A percentile compares a stretch with the other conserved stretches of the same genome.
These are phyloP conservation scores for Megaptera novaeangliae DNA, from an alignment of 2,113 vertebrate species.

Conservation along the genomic window DNA sequence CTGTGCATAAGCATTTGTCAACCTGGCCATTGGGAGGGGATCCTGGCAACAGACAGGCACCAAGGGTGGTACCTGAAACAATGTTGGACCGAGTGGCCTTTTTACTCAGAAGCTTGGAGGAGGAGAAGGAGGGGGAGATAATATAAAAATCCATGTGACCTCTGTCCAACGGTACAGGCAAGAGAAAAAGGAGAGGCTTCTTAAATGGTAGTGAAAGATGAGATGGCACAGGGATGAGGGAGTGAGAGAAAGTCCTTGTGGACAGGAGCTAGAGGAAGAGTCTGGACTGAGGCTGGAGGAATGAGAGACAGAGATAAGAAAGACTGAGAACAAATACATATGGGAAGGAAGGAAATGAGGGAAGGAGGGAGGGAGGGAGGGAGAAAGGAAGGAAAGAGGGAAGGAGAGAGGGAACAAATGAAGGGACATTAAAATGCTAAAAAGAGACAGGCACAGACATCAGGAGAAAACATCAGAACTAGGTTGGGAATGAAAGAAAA, in stretches of 20 bases:
- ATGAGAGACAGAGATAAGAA: background rate
- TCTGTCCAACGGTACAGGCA: background rate
- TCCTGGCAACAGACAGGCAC: background rate
- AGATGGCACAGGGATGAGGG: background rate
- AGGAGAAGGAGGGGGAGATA: background rate
- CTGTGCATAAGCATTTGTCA: background rate
- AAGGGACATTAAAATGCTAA: background rate
- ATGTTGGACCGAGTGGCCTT: background rate
- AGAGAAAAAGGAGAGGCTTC: background rate
- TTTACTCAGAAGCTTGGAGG: background rate
- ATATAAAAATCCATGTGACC: background rate
- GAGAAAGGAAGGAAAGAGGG: fast-evolving
- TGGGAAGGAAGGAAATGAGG: background rate
- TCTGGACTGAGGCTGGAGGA: background rate
- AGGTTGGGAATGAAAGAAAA: background rate
- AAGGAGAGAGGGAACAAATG: fast-evolving
- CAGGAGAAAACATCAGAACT: background rate
- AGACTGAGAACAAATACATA: background rate
- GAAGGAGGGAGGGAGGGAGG: too few relatives aligned
- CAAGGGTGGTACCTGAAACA: background rate
- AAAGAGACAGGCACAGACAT: background rate
- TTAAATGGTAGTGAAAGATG: background rate
- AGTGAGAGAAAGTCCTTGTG: background rate
- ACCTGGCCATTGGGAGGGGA: background rate
- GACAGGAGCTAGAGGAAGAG: background rate